Percentiles rank a stretch among this genome's conserved stretches.
These are phyloP conservation scores for Bos javanicus DNA, from an alignment of 2,113 vertebrate species.

Conservation along the genomic window DNA sequence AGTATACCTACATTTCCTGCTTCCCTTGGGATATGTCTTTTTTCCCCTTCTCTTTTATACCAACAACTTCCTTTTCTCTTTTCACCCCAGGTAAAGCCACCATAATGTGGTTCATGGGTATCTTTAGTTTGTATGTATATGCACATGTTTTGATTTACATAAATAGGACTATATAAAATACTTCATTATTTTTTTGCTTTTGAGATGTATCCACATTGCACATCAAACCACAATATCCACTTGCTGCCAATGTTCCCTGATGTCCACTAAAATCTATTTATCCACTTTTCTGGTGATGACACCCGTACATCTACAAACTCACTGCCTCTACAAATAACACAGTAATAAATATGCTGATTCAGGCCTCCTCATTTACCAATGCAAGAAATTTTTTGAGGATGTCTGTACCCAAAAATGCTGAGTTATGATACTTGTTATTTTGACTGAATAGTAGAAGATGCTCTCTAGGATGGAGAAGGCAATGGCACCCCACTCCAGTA, in stretches of 20 bases:
- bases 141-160: not conserved
- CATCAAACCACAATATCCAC: not conserved
- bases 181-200: not conserved
- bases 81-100: not conserved
- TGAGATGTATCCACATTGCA: not conserved
- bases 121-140: not conserved
- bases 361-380: not conserved
- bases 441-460: not conserved
- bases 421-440: not conserved
- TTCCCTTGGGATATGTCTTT: not conserved
- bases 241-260: not conserved
- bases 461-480: not conserved
- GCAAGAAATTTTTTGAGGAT: not conserved
- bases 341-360: not conserved
- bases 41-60: not conserved
- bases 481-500: too few relatives aligned
- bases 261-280: not conserved
- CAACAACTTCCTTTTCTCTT: not conserved
- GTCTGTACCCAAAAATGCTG: not conserved
- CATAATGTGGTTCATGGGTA: not conserved
- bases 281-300: not conserved
- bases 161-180: not conserved
- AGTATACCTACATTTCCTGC: not conserved
- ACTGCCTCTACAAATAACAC: not conserved
- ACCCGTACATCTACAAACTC: not conserved